Base-by-base conservation (phyloP, 2,888 invertebrate genomes). In the Acheta domesticus region DNA sequence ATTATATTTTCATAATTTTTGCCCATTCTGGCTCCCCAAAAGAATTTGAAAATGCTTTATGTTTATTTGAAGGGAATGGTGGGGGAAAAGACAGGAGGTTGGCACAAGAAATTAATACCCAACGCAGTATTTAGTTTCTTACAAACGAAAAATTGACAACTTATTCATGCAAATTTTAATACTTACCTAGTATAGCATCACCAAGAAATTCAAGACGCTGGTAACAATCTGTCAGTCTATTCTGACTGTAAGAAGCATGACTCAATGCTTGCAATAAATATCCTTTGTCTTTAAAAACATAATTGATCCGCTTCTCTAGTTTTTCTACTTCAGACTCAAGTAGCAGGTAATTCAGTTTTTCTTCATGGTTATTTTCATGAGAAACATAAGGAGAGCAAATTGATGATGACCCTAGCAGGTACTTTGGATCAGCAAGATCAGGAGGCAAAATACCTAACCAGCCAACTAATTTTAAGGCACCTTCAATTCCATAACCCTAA, bases 201-300 rank as follows among this genome's bases (percentile, higher is more conserved):
- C 97, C 97, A 5, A 97, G 88, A 86, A 96, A 97, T 86, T 98
- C 97, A n/a, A 97, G 86, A 16, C 94, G 90, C 86, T 96, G 94
- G 87, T 99, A 99, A 82, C 95, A 96, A 49, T 92, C 92, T 0
- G 98, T 98, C 77, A 94, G 85, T 0, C 92, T 89, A 87, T 97
- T 97, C 11, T 91, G 89, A 11, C 91, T 91, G 87, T 93, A 97
- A 0, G 98, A 96, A 0, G 97, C 91, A 88, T 99, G 99, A 0
- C 98, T 96, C 78, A 99, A 88, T 0, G 97, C 97, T 91, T 95
- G 97, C 21, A 98, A 86, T 11, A 99, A 88, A 85, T 92, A 94
- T 0, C 93, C 91, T 1, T 92, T 91, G 85, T 98, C 93, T 0
- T 90, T 90, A 86, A 99, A 99, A 81, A 88, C 90, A 86, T 96